Conservation (phyloP, 1,140 invertebrate species). For the Zaprionus vittiger region DNA sequence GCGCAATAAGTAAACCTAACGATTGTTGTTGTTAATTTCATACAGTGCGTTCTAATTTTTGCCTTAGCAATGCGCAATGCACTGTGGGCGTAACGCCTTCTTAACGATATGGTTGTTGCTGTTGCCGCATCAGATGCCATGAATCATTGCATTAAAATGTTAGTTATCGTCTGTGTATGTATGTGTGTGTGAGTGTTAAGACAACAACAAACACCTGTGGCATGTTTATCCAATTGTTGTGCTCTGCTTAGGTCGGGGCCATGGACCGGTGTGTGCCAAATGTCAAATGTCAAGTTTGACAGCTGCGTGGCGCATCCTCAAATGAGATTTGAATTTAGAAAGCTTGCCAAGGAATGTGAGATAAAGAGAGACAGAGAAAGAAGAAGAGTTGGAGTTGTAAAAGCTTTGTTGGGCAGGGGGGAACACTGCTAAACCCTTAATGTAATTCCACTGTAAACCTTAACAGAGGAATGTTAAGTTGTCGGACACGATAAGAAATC, state of each 20-base stretch:
- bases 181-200: constrained; percentile 23
- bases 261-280: constrained; percentile 23
- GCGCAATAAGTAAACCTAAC: constrained; percentile 40
- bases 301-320: constrained; percentile 52
- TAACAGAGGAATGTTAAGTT: constrained; percentile 19
- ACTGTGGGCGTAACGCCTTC: constrained; percentile 11
- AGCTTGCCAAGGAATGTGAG: constrained; percentile 9
- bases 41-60: constrained; percentile 32
- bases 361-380: not conserved
- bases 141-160: constrained; percentile 58
- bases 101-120: constrained; percentile 24
- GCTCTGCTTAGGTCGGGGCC: not conserved
- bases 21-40: constrained; percentile 20
- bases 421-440: constrained; percentile 5
- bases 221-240: constrained; percentile 45
- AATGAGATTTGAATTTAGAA: constrained; percentile 36
- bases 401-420: constrained; percentile 1
- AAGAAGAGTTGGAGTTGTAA: constrained; percentile 8
- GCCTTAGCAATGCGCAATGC: constrained; percentile 35
- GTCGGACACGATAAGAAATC: constrained; percentile 1
- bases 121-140: constrained; percentile 56
- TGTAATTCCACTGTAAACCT: not conserved
- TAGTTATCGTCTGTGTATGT: constrained; percentile 23
- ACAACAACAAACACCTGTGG: constrained; percentile 71
- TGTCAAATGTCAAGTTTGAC: constrained; percentile 72